Evolutionary conservation across 2,113 vertebrate genomes (phyloP).

Genomic region (Mesoclemmys tuberculata): DNA sequence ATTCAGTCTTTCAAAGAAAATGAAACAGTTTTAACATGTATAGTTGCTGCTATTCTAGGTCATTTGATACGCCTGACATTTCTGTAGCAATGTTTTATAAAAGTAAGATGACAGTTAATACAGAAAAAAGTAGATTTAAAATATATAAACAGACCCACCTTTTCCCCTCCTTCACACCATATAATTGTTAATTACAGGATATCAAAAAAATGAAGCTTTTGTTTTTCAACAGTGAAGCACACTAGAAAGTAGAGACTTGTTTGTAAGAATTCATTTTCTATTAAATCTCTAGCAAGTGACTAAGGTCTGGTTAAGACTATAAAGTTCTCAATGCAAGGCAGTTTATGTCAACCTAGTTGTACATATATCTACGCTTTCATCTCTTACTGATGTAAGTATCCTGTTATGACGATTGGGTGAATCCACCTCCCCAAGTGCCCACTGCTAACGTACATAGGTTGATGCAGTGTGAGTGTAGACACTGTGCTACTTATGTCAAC

Average conservation of each 20-base stretch:
- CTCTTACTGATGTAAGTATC: too few species aligned
- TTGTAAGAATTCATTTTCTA: background rate
- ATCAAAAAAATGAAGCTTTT: background rate
- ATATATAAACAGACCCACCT: background rate
- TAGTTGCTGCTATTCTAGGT: background rate
- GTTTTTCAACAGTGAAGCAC: too few species aligned
- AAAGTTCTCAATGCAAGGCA: too few species aligned
- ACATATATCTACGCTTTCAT: too few species aligned
- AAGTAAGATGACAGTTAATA: background rate
- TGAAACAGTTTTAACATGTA: background rate
- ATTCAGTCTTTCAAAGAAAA: background rate
- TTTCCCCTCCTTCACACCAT: background rate
- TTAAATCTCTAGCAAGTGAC: background rate
- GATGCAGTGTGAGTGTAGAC: too few species aligned
- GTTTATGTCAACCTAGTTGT: too few species aligned
- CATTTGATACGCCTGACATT: background rate
- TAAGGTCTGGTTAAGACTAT: background rate
- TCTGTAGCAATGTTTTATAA: background rate
- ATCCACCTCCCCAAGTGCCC: too few species aligned
- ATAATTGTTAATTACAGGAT: background rate
- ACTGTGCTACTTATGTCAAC: too few species aligned
- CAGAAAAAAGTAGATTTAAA: background rate
- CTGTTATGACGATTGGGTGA: too few species aligned
- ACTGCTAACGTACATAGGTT: too few species aligned
- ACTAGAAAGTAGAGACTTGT: background rate